Evolutionary conservation across 1,140 invertebrate species (phyloP), one percentile per base, ranked within the genome.

Genomic region (Fopius arisanus): DNA sequence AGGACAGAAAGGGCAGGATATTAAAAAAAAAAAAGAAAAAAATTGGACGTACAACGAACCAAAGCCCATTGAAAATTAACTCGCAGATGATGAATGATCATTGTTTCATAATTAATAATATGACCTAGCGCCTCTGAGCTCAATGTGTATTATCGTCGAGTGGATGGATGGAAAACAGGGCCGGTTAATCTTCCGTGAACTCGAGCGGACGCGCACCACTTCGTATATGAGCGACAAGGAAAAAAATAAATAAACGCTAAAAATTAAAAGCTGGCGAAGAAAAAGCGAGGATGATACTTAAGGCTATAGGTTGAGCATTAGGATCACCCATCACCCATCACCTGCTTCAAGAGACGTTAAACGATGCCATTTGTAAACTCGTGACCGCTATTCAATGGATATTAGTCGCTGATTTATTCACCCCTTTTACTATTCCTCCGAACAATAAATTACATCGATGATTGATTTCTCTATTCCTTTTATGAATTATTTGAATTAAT

Each of bases 31-130:
- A n/a, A n/a, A n/a, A n/a, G n/a, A n/a, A n/a, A n/a, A n/a, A n/a
- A n/a, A n/a, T n/a, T n/a, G n/a, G n/a, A 37, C 33, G 29, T 31
- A 10, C 19, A 59, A 23, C 26, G 54, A 26, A 59, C 19, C 54
- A 26, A 59, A 59, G 23, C 5, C 54, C 4, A 59, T 59, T 59
- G 54, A 59, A 59, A 59, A 59, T 59, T 59, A 59, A 26, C 54
- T 23, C 54, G 9, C 19, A 59, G 62, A 65, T 65, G 62, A 33
- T 65, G 62, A 12, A 65, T 31, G 69, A 70, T 63, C 69, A 70
- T 70, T 70, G 69, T 70, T 70, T 70, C 63, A 31, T 33, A 70
- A 70, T 70, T 70, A 70, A 70, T 70, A 70, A 70, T 21, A 65
- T 0, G 19, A 2, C 10, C 69, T 70, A 33, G 54, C 69, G 12